Conservation (phyloP, 2,888 invertebrate species). For the Brachyptera risi region DNA sequence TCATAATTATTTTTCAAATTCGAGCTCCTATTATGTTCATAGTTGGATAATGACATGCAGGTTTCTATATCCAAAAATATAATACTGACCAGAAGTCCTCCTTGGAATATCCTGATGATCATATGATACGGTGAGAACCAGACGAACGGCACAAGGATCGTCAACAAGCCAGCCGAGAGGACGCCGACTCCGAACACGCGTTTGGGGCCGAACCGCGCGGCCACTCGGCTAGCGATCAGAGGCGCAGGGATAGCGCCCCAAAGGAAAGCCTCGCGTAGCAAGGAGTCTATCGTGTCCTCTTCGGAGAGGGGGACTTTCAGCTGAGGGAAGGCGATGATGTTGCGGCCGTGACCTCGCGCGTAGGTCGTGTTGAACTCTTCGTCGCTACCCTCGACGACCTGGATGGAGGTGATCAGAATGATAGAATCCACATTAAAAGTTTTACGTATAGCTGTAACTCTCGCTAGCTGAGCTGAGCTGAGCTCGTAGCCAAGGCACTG, state of each 20-base stretch:
- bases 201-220: slow-evolving; percentile 54
- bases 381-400: slow-evolving; percentile 14
- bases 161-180: slow-evolving; percentile 52
- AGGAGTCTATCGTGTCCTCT: slow-evolving; percentile 53
- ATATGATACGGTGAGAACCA: slow-evolving; percentile 56
- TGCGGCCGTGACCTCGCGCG: slow-evolving; percentile 25
- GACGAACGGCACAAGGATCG: slow-evolving; percentile 53
- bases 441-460: too few species aligned
- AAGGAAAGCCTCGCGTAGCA: slow-evolving; percentile 53
- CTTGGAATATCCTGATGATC: slow-evolving; percentile 52
- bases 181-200: slow-evolving; percentile 53
- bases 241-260: slow-evolving; percentile 56
- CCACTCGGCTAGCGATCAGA: slow-evolving; percentile 52
- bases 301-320: slow-evolving; percentile 44
- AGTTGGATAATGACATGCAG: too few species aligned
- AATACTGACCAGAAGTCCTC: slow-evolving; percentile 51
- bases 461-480: too few species aligned
- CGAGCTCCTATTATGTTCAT: too few species aligned
- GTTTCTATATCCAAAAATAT: not conserved
- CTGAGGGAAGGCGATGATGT: slow-evolving; percentile 26
- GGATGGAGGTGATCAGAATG: not conserved
- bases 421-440: too few species aligned
- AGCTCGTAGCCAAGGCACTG: too few species aligned
- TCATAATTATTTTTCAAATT: too few species aligned
- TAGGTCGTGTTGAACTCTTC: slow-evolving; percentile 23